Conservation (phyloP, 2,113 vertebrate species). For the Anser brachyrhynchus region DNA sequence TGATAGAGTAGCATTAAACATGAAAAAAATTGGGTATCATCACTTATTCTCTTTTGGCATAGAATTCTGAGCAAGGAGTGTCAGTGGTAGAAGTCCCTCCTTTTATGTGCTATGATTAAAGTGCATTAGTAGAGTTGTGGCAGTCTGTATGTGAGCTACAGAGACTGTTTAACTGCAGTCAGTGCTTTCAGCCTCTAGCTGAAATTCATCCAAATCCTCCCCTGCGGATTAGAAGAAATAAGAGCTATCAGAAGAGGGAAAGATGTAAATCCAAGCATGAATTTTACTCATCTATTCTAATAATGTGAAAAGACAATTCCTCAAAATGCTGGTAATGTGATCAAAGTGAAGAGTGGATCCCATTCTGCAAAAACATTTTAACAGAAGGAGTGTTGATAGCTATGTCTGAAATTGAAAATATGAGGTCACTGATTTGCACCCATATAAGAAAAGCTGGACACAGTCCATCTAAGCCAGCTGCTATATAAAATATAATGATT, state of each 20-base stretch:
- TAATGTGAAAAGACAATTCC: conserved; percentile 61
- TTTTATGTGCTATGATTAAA: conserved; percentile 5
- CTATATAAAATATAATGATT: conserved; percentile 61
- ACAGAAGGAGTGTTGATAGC: conserved; percentile 73
- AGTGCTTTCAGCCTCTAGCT: neutral
- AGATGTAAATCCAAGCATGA: conserved; percentile 32
- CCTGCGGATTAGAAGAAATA: conserved; percentile 13
- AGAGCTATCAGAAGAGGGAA: neutral
- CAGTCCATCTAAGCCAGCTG: conserved; percentile 73
- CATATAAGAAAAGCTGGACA: conserved; percentile 68
- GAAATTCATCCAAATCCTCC: conserved; percentile 34
- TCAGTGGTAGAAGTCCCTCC: neutral
- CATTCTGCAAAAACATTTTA: conserved; percentile 40
- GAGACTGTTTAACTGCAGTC: neutral
- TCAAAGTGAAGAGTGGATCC: conserved; percentile 42
- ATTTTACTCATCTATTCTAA: conserved; percentile 40
- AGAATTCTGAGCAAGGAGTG: neutral
- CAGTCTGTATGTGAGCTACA: neutral
- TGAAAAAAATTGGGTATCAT: neutral
- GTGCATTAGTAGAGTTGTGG: neutral
- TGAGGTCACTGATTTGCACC: conserved; percentile 70
- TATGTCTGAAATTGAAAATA: conserved; percentile 68
- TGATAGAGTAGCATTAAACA: neutral
- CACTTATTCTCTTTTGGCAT: neutral
- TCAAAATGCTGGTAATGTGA: conserved; percentile 48